Base-by-base conservation (phyloP, 2,113 vertebrate genomes). In the Mohoua ochrocephala region DNA sequence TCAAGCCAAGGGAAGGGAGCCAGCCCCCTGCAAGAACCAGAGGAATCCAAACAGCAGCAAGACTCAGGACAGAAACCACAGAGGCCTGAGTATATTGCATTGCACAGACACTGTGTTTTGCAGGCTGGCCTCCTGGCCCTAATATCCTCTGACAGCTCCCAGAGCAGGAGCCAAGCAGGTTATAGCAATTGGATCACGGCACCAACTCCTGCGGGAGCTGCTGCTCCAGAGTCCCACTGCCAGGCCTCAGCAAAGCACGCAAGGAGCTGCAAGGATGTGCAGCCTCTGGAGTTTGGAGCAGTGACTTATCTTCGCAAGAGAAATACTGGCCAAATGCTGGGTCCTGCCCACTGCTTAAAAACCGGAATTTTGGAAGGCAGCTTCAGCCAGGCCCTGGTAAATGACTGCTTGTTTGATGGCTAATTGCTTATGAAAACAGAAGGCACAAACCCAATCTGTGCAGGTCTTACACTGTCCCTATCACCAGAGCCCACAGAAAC, bases 121-220 rank as follows among this genome's bases (percentile, higher is more conserved):
- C 82, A 73, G 75, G 28, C 79, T 88, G 88, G 85, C 45, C 67
- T 95, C 53, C 57, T 45, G 45, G 91, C 75, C 53, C 67, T 91
- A 49, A 89, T 85, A 76, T 45, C 78, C 85, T 85, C 82, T 93
- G 94, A 85, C 74, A 97, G 82, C 75, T 92, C 92, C 63, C 90
- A 95, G 75, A 85, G 85, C 88, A 89, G 68, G 35, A 86, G 63
- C 63, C 6, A 35, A 79, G 47, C 84, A 80, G n/a, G 82, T 91
- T 76, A 23, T 33, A 60, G 81, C 6, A 11, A 35, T 28, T 90
- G 73, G 79, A 93, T 83, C 94, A 80, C 0, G 0, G 27, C 82
- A 83, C 45, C 71, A 57, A 4, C 37, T 94, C 94, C 88, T 69
- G 39, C 0, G 3, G 85, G 91, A 94, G 59, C 79, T 81, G 64